Evolutionary conservation across 2,113 vertebrate genomes (phyloP).

Genomic region (Cebidichthys violaceus): DNA sequence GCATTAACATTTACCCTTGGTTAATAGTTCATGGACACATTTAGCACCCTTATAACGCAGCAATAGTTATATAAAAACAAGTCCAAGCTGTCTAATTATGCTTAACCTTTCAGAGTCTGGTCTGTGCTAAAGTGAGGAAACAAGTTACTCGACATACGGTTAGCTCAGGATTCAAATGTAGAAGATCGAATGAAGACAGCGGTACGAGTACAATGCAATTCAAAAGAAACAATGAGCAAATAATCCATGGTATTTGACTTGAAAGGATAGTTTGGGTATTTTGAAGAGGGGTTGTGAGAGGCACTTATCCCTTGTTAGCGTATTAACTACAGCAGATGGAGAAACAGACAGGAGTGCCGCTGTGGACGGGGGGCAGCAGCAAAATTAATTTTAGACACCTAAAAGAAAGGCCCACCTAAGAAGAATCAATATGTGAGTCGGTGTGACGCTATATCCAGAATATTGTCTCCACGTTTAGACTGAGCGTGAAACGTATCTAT

Average conservation of each 20-base stretch:
- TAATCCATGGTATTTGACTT: not conserved
- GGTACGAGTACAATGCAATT: not conserved
- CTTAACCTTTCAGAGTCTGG: not conserved
- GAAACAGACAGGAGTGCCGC: too few relatives aligned
- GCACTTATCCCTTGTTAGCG: not conserved
- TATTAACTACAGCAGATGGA: not conserved
- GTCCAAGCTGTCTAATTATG: not conserved
- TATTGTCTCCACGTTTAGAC: too few relatives aligned
- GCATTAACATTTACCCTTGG: slow-evolving; percentile 12
- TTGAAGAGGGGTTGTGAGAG: not conserved
- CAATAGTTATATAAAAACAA: not conserved
- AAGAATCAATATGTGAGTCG: too few relatives aligned
- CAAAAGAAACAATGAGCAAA: not conserved
- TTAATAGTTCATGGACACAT: not conserved
- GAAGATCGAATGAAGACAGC: not conserved
- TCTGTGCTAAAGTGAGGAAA: not conserved
- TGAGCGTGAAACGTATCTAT: too few relatives aligned
- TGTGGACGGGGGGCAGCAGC: too few relatives aligned
- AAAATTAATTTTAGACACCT: too few relatives aligned
- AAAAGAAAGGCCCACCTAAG: too few relatives aligned
- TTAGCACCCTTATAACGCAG: not conserved
- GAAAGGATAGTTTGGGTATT: not conserved
- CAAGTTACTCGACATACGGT: not conserved
- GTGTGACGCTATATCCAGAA: too few relatives aligned
- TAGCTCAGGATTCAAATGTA: not conserved